Percentiles rank a stretch among this genome's conserved stretches.
Evolutionary conservation across 2,797 vertebrate species (phyloP).

Genomic region (Scolopax rusticola): DNA sequence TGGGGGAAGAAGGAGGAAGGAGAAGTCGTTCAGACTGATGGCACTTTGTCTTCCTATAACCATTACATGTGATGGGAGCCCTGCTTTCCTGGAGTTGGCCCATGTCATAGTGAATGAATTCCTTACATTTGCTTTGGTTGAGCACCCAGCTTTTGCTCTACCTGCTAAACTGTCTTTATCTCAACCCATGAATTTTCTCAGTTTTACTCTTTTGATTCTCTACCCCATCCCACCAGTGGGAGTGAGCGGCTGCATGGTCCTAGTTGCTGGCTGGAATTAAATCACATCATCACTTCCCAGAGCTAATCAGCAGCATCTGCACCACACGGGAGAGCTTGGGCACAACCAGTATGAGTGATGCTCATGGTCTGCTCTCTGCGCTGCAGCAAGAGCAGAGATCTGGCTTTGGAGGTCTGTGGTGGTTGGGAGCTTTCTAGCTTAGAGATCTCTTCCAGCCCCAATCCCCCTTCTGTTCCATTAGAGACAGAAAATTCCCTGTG

Average conservation of each 20-base stretch:
- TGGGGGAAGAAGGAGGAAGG: background rate
- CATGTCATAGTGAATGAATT: background rate
- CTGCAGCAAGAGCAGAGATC: fast-evolving
- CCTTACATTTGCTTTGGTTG: background rate
- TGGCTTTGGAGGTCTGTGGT: background rate
- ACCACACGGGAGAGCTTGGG: fast-evolving
- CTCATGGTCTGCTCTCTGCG: background rate
- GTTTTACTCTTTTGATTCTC: background rate
- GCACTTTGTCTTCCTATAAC: background rate
- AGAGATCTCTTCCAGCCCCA: background rate
- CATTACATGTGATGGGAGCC: background rate
- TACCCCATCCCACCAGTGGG: background rate
- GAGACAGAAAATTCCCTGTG: background rate
- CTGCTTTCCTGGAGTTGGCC: background rate
- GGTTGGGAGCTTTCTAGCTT: background rate
- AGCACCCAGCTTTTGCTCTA: background rate
- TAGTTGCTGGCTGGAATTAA: background rate
- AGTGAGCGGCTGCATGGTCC: background rate
- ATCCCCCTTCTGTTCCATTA: background rate
- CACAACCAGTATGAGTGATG: background rate
- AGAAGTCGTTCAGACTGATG: background rate
- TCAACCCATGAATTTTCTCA: background rate
- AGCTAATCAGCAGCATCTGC: background rate
- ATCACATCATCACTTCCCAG: background rate
- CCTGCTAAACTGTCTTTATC: background rate